phyloP scores from a whole-genome alignment of 2,113 vertebrate genomes.

The Upupa epops region DNA sequence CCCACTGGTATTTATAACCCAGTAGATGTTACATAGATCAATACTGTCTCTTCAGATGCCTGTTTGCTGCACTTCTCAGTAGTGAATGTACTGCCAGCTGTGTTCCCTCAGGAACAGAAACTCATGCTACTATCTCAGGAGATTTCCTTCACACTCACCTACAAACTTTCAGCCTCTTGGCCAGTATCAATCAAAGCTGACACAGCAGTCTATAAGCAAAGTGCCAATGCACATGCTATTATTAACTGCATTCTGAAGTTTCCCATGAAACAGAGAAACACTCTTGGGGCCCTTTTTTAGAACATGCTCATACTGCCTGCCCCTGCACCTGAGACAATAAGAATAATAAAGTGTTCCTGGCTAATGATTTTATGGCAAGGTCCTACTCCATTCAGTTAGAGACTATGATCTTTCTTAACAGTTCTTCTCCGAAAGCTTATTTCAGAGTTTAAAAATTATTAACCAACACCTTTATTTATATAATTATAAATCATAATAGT shows the following conservation, averaged over 20 bases:
- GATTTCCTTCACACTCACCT: not conserved
- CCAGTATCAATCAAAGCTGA: not conserved
- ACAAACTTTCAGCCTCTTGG: not conserved
- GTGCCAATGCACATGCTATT: not conserved
- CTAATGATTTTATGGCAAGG: not conserved
- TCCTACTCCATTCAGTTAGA: not conserved
- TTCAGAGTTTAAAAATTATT: not conserved
- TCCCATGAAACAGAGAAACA: not conserved
- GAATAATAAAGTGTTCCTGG: not conserved
- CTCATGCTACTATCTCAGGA: not conserved
- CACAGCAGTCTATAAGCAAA: not conserved
- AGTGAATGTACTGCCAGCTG: not conserved
- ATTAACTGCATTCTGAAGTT: not conserved
- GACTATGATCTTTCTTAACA: not conserved
- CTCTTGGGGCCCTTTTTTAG: not conserved
- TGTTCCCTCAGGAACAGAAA: not conserved
- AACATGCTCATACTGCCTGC: not conserved
- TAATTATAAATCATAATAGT: not conserved
- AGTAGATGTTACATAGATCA: not conserved
- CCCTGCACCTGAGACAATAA: not conserved
- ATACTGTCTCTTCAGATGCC: not conserved
- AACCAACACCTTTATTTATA: not conserved
- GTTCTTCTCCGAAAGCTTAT: not conserved
- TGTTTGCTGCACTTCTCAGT: not conserved
- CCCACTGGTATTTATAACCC: not conserved